Percentiles rank a stretch among this genome's conserved stretches.
Evolutionary conservation across 2,113 vertebrate species (phyloP).

Genomic region (Corvus hawaiiensis): DNA sequence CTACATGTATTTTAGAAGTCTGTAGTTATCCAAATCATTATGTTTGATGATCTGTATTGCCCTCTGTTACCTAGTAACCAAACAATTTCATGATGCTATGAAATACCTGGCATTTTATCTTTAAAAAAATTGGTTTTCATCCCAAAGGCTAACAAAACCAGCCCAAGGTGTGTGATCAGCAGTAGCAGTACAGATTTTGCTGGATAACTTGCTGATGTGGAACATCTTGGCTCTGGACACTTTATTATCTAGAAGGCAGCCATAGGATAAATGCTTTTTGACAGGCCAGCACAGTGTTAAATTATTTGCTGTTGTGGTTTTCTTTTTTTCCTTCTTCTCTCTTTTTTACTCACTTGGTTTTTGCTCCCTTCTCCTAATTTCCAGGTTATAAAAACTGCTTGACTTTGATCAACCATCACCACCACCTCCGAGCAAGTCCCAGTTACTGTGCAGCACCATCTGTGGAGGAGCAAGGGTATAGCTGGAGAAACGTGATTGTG

Average conservation of each 20-base stretch:
- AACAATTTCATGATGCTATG: not conserved
- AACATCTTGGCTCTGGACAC: not conserved
- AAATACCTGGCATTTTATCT: not conserved
- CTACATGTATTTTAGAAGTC: not conserved
- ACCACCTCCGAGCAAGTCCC: slow-evolving; percentile 66
- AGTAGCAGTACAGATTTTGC: not conserved
- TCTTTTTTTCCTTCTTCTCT: not conserved
- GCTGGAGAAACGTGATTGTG: slow-evolving; percentile 80
- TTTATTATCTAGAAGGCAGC: not conserved
- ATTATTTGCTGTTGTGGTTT: not conserved
- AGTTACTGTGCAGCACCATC: slow-evolving; percentile 69
- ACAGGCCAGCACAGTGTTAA: not conserved
- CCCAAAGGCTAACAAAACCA: not conserved
- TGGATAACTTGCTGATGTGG: not conserved
- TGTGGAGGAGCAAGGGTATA: slow-evolving; percentile 66
- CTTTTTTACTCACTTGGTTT: not conserved
- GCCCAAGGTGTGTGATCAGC: not conserved
- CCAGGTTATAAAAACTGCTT: slow-evolving; percentile 78
- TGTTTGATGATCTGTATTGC: not conserved
- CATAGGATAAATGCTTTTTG: not conserved
- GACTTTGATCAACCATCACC: slow-evolving; percentile 69
- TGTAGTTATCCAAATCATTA: not conserved
- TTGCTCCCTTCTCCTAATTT: not conserved
- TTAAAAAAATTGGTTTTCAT: not conserved
- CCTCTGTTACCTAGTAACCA: not conserved